These are phyloP conservation scores for Zaprionus camerounensis DNA, from an alignment of 1,140 invertebrate genomes.

Conservation along the genomic window DNA sequence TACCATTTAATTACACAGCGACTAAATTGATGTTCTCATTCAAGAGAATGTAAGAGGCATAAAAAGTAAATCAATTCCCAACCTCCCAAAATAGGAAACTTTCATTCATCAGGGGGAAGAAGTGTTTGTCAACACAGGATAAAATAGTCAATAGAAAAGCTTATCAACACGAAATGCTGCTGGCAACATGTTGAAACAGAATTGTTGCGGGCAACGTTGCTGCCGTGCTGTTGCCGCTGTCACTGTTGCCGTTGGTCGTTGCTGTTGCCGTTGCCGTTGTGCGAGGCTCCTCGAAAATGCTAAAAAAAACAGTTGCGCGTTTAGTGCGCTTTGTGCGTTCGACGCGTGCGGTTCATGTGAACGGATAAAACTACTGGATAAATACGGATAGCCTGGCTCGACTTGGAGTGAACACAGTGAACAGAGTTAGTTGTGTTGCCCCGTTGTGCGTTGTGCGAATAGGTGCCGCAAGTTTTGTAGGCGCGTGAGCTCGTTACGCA, in stretches of 20 bases:
- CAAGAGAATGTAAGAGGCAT: too few relatives aligned
- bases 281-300: slow-evolving; percentile 67
- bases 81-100: too few relatives aligned
- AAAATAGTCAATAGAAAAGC: neutral
- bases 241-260: slow-evolving; percentile 3
- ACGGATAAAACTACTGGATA: slow-evolving; percentile 39
- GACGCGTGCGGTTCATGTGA: slow-evolving; percentile 71
- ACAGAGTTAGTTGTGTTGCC: neutral
- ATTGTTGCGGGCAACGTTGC: slow-evolving; percentile 31
- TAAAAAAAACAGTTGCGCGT: slow-evolving; percentile 57
- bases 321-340: slow-evolving; percentile 84
- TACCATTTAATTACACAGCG: too few relatives aligned
- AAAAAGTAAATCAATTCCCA: too few relatives aligned
- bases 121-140: too few relatives aligned
- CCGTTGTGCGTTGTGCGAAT: slow-evolving; percentile 22
- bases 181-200: slow-evolving; percentile 31
- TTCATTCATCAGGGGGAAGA: too few relatives aligned
- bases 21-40: too few relatives aligned
- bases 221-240: slow-evolving; percentile 8
- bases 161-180: slow-evolving; percentile 38
- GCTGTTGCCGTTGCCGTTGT: slow-evolving; percentile 3
- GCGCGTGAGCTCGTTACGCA: slow-evolving; percentile 81
- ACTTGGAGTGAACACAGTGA: slow-evolving; percentile 15
- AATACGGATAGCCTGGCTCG: slow-evolving; percentile 48
- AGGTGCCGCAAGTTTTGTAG: slow-evolving; percentile 73